A percentile compares a stretch with the other conserved stretches of the same genome.
Evolutionary conservation across 1,140 invertebrate genomes (phyloP).

Genomic region (Brachionus plicatilis): DNA sequence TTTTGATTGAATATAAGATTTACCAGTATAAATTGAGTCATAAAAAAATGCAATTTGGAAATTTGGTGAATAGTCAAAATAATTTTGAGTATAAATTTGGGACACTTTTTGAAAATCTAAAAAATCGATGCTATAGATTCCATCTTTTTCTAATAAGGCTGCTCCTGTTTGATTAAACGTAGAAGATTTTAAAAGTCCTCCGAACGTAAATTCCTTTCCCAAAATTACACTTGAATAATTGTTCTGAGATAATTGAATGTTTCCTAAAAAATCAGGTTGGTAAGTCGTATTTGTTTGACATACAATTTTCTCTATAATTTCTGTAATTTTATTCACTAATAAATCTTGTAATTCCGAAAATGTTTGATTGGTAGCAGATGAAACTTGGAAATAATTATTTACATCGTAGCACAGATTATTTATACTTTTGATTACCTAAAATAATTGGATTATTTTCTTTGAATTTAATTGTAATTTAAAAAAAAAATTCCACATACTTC

Average conservation of each 20-base stretch:
- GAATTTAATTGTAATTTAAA: neutral
- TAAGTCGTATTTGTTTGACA: neutral
- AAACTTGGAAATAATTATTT: neutral
- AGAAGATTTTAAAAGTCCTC: neutral
- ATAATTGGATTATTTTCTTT: neutral
- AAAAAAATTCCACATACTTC: neutral
- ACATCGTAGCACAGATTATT: neutral
- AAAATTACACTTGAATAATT: neutral
- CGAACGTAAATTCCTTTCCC: neutral
- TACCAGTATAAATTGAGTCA: neutral
- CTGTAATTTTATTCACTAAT: neutral
- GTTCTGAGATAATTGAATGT: neutral
- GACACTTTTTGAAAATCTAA: neutral
- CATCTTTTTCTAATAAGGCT: neutral
- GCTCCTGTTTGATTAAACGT: neutral
- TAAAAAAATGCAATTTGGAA: neutral
- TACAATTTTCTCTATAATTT: neutral
- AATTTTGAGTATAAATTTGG: neutral
- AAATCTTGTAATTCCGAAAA: neutral
- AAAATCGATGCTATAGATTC: neutral
- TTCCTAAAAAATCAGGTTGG: too few species aligned
- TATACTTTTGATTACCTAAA: neutral
- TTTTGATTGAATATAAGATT: neutral
- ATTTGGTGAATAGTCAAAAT: neutral
- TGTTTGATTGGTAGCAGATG: too few species aligned